Evolutionary conservation across 2,888 invertebrate genomes (phyloP), one percentile per base, ranked within the genome.

Genomic region (Pheosia gnoma): DNA sequence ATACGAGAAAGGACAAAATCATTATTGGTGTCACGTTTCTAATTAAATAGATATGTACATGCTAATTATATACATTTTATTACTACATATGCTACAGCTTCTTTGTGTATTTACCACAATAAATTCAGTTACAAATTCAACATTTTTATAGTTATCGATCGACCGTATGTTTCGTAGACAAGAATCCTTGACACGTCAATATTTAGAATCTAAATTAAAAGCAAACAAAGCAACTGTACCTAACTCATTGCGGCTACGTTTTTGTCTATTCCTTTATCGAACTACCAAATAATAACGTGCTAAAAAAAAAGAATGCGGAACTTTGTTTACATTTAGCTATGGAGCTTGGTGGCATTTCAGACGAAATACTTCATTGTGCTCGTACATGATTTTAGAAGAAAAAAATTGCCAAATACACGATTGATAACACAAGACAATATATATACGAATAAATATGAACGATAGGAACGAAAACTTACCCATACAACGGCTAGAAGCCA

Each of bases 401-500:
- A 61, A 10, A 65, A 41, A 59, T 58, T 6, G 5, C 47, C 52
- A 36, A 43, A 59, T 11, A 41, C 39, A 25, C 25, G 61, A 55
- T 25, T 43, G 52, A 7, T 43, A 38, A 72, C 52, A 59, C 58
- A 59, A 57, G 66, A 58, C 13, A 25, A n/a, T 60, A 13, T 43
- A 57, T 45, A 47, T 39, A 53, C n/a, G 5, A 39, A 8, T 58
- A 56, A 51, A 61, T 60, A 61, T 61, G 57, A 59, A 58, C 64
- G 62, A 69, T 71, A 61, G 68, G 71, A 70, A 71, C 61, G 71
- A 74, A 71, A 68, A 91, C 94, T 93, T 74, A 94, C 94, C 94
- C 94, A 94, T 94, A 94, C 94, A 94, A 94, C 88, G 94, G 94
- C 94, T 91, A 94, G 93, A 90, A 93, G 94, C 94, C 94, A 94